These are phyloP conservation scores for Trissonchulus sp. DNA, from an alignment of 2,888 invertebrate genomes.

Conservation along the genomic window DNA sequence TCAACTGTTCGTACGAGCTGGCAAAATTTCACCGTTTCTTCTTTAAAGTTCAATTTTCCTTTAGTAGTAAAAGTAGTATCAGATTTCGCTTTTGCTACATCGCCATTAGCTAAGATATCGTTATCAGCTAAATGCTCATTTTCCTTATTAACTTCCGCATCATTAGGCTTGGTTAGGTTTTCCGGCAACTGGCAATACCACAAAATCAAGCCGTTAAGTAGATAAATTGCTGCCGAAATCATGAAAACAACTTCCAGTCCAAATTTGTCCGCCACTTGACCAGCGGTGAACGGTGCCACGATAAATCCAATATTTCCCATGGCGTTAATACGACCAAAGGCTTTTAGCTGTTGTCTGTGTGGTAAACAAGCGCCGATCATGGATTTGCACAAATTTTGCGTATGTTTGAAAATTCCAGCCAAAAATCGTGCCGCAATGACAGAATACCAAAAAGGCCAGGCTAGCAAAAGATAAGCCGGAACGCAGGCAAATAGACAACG, in stretches of 20 bases:
- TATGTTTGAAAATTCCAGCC: conserved; percentile 36
- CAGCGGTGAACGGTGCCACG: conserved; percentile 30
- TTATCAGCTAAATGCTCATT: neutral
- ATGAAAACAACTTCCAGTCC: conserved; percentile 28
- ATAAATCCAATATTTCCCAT: conserved; percentile 34
- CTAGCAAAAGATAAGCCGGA: conserved; percentile 28
- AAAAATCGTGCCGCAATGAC: conserved; percentile 28
- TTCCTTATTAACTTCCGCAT: neutral
- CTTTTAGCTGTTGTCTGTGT: conserved; percentile 17
- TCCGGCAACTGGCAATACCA: neutral
- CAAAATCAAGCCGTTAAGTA: conserved; percentile 20
- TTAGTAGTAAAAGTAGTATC: neutral
- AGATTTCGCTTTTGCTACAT: neutral
- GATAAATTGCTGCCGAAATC: conserved; percentile 18
- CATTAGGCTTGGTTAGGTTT: neutral
- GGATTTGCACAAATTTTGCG: conserved; percentile 33
- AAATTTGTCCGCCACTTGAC: conserved; percentile 12
- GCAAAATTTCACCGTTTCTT: neutral
- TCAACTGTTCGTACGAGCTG: conserved; percentile 15
- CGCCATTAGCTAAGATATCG: neutral
- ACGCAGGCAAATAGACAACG: conserved; percentile 13
- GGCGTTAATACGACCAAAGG: conserved; percentile 31
- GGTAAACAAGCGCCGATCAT: conserved; percentile 21
- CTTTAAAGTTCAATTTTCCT: too few relatives aligned
- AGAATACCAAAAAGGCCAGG: neutral